Conservation (phyloP, 2,888 invertebrate species). For the Cosmia pyralina region DNA sequence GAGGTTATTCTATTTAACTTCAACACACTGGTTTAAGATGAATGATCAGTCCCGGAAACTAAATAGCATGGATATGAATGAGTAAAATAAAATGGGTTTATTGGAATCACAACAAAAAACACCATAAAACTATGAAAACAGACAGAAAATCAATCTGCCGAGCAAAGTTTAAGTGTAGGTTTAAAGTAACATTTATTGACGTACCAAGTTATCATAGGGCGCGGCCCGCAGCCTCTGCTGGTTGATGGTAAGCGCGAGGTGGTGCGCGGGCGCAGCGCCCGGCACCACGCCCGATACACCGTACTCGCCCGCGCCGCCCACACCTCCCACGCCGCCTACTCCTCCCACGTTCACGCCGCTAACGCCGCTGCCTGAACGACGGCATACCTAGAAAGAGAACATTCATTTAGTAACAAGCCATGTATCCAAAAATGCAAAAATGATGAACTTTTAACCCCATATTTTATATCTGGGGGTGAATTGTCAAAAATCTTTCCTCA, state of each 20-base stretch:
- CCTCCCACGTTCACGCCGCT: conserved; percentile 69
- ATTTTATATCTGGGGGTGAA: not conserved
- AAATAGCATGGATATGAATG: too few relatives aligned
- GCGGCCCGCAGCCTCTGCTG: conserved; percentile 95
- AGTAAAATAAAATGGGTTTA: too few relatives aligned
- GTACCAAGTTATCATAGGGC: conserved; percentile 94
- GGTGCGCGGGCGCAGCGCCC: conserved; percentile 88
- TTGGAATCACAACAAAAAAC: too few relatives aligned
- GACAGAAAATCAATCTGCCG: not conserved
- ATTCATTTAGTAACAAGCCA: not conserved
- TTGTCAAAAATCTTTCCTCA: not conserved
- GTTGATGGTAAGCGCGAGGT: conserved; percentile 98
- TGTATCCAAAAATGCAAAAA: accelerated
- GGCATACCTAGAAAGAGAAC: conserved; percentile 80
- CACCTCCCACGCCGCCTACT: conserved; percentile 82
- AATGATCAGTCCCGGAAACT: too few relatives aligned
- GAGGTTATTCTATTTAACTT: too few relatives aligned
- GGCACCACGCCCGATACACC: conserved; percentile 87
- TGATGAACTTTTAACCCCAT: too few relatives aligned
- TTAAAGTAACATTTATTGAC: not conserved
- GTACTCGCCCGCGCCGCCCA: conserved; percentile 75
- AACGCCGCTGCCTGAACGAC: conserved; percentile 83
- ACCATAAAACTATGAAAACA: too few relatives aligned
- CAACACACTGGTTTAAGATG: too few relatives aligned
- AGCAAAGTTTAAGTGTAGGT: not conserved